Evolutionary conservation across 2,888 invertebrate species (phyloP), one percentile per base, ranked within the genome.

Genomic region (Melipona beecheii): DNA sequence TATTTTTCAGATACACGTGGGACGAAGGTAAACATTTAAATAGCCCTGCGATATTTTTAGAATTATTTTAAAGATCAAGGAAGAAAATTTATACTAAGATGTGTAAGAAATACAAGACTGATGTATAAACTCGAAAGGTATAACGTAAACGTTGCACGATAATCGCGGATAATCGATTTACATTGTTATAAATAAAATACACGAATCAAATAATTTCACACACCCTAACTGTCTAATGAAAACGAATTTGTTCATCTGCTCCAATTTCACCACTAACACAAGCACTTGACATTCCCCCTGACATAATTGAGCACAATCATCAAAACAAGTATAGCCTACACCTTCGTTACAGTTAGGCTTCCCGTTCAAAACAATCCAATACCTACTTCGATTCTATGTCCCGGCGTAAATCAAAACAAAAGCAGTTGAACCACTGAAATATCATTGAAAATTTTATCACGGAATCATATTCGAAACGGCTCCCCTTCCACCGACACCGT

Each of bases 1-100:
- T 54, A 68, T 80, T 64, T 79, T 73, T 52, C 4, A 60, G 52
- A 52, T 52, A 68, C 36, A 27, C 19, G 62, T 62, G 50, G 36
- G 19, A 5, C 50, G n/a, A 17, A n/a, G 64, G 58, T 50, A 50
- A 62, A 73, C n/a, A 62, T 52, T 64, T 5, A 21, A 64, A 27
- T 31, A 49, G 11, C 4, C 50, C 50, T 17, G 31, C 11, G 50
- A 62, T 31, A 49, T 50, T 62, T 73, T 17, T 15, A 27, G 19
- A 11, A 43, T 15, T 13, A 4, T 31, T 4, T 17, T 0, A 17
- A 36, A 11, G 36, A n/a, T 21, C 27, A 27, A 21, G 21, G 4
- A 21, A 15, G 1, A 15, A 13, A 15, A 31, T 54, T 52, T 21
- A 0, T 50, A 27, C 17, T 0, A 11, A 27, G 9, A 68, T 19